A percentile compares a stretch with the other conserved stretches of the same genome.
Conservation (phyloP, 2,797 vertebrate genomes). For the Rhinatrema bivittatum region DNA sequence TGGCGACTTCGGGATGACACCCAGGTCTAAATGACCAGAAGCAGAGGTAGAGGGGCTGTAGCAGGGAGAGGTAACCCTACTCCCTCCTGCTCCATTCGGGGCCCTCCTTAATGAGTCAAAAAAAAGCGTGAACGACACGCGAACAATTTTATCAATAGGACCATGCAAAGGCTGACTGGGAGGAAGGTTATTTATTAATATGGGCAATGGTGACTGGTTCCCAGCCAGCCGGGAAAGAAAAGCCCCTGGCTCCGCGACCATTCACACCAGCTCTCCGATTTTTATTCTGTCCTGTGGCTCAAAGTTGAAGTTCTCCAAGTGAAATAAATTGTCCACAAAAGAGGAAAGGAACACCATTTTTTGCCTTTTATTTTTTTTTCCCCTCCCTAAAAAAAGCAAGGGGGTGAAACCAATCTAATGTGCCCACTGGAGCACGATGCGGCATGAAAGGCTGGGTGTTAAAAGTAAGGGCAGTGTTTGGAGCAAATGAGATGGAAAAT, state of each 20-base stretch:
- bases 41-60: conserved; percentile 46
- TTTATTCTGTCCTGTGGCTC: conserved; percentile 77
- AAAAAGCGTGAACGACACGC: conserved; percentile 92
- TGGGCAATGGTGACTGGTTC: conserved; percentile 85
- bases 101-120: conserved; percentile 71
- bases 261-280: conserved; percentile 74
- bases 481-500: conserved; percentile 98
- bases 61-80: conserved; percentile 54
- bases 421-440: conserved; percentile 75
- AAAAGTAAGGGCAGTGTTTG: conserved; percentile 78
- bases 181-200: conserved; percentile 95
- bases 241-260: conserved; percentile 63
- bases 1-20: conserved; percentile 57
- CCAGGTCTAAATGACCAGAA: conserved; percentile 48
- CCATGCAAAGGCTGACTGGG: conserved; percentile 85
- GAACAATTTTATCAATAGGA: conserved; percentile 90
- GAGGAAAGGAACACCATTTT: conserved; percentile 73
- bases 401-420: conserved; percentile 80
- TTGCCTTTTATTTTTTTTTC: conserved; percentile 82
- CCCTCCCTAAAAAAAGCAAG: conserved; percentile 65
- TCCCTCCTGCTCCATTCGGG: conserved; percentile 60
- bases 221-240: conserved; percentile 75
- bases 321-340: conserved; percentile 80
- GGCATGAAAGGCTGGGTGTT: conserved; percentile 77
- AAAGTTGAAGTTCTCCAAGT: conserved; percentile 74